phyloP scores from a whole-genome alignment of 2,797 vertebrate genomes.

The Pitangus sulphuratus region DNA sequence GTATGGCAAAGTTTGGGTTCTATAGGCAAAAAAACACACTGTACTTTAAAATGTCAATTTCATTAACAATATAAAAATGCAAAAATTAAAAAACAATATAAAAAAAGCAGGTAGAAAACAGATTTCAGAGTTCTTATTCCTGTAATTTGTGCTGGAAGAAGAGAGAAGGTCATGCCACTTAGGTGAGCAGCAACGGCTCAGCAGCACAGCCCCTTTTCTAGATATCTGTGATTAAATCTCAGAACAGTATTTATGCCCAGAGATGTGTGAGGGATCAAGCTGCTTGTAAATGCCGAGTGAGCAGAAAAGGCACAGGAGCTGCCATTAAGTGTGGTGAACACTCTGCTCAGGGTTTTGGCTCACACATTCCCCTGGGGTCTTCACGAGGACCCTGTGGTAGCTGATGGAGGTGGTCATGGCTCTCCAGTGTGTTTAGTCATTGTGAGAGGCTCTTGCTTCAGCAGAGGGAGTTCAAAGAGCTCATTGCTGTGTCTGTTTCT shows the following conservation, averaged over 20 bases:
- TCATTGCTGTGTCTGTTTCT: neutral
- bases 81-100: neutral
- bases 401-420: neutral
- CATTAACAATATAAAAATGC: neutral
- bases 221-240: neutral
- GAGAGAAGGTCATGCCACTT: no score
- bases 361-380: rapidly evolving
- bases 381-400: rapidly evolving
- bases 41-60: neutral
- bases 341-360: neutral
- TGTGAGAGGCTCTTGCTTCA: neutral
- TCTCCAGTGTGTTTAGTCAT: neutral
- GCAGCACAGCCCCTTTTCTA: neutral
- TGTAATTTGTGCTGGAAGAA: neutral
- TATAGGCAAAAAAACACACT: rapidly evolving
- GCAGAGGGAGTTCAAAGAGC: neutral
- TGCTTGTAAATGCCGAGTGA: neutral
- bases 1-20: neutral
- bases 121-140: neutral
- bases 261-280: neutral
- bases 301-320: neutral
- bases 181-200: neutral
- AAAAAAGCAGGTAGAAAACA: neutral
- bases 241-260: neutral
- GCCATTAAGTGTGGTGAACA: neutral